phyloP scores from a whole-genome alignment of 2,113 vertebrate genomes.

The Plotosus lineatus region DNA sequence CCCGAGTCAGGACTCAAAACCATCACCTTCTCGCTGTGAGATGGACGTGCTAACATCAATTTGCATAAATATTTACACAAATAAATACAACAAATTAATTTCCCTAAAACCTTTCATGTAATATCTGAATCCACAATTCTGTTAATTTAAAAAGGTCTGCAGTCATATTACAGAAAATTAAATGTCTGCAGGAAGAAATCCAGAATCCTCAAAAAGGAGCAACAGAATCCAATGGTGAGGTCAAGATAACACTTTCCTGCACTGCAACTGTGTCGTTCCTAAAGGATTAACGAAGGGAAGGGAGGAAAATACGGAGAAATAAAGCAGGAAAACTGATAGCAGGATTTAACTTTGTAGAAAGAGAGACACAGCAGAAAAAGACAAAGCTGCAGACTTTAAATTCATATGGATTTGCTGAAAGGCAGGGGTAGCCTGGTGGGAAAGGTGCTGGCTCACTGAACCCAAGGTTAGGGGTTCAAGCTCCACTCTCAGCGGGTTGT shows the following conservation, averaged over 20 bases:
- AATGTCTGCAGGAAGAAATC: neutral
- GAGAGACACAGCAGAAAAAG: neutral
- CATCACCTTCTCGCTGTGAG: too few relatives aligned
- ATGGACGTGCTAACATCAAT: too few relatives aligned
- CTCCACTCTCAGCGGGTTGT: too few relatives aligned
- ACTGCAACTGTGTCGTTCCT: neutral
- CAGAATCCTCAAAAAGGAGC: too few relatives aligned
- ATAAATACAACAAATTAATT: neutral
- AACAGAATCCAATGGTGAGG: too few relatives aligned
- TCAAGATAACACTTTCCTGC: neutral
- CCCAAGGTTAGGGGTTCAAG: too few relatives aligned
- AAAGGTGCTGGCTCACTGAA: too few relatives aligned
- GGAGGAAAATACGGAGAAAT: neutral
- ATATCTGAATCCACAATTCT: neutral
- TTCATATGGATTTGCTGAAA: neutral
- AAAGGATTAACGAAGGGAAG: neutral
- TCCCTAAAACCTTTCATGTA: too few relatives aligned
- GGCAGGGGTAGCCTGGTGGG: too few relatives aligned
- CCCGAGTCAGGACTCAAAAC: too few relatives aligned
- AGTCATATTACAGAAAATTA: neutral
- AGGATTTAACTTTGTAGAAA: neutral
- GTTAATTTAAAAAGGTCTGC: neutral
- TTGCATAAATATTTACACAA: too few relatives aligned
- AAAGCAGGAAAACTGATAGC: slow-evolving; percentile 15
- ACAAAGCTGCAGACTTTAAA: too few relatives aligned